Evolutionary conservation across 92 coral and sea anemone genomes (phyloP), one percentile per base, ranked within the genome.

Genomic region (Epizoanthus stellaris): DNA sequence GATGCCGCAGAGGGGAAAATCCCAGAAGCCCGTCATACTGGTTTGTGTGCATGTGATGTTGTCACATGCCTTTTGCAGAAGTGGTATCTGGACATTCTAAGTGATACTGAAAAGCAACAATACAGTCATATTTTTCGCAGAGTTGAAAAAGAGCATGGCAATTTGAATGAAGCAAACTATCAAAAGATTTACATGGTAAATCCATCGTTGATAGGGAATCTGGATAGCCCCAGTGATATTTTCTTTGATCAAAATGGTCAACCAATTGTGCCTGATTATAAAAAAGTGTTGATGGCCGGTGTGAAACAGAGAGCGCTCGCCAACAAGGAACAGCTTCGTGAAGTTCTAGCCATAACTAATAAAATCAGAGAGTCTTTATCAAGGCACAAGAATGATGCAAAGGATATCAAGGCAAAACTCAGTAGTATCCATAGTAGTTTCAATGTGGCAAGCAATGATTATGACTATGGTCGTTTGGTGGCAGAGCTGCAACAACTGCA

Each of bases 51-150:
- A 42, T 73, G 39, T 21, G 77, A 43, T 49, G 77, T 73, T 47
- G 15, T 70, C 34, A 39, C 77, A 0, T 43, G 59, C 30, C 77
- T 73, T 45, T 73, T 73, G 30, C 77, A 73, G 77, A 73, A 73
- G 61, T 73, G 77, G 77, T 43, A 38, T 11, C n/a, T 70, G 19
- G 17, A 17, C 5, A 42, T 70, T 4, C 10, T 70, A 49, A 70
- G 23, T 16, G 54, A 43, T 12, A 43, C 1, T 42, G 75, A 70
- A n/a, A 15, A 40, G 75, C 12, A 42, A 1, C 11, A 16, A 17
- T 70, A 70, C 13, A 43, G 14, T 38, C 75, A 70, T 21, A 70
- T 70, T 39, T 6, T 70, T 42, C 12, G 4, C 11, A 39, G 75
- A 17, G 75, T 70, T 7, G 54, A 70, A 17, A 70, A 70, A 70